Evolutionary conservation across 2,113 vertebrate genomes (phyloP), one percentile per base, ranked within the genome.

Genomic region (Dolichotis patagonum): DNA sequence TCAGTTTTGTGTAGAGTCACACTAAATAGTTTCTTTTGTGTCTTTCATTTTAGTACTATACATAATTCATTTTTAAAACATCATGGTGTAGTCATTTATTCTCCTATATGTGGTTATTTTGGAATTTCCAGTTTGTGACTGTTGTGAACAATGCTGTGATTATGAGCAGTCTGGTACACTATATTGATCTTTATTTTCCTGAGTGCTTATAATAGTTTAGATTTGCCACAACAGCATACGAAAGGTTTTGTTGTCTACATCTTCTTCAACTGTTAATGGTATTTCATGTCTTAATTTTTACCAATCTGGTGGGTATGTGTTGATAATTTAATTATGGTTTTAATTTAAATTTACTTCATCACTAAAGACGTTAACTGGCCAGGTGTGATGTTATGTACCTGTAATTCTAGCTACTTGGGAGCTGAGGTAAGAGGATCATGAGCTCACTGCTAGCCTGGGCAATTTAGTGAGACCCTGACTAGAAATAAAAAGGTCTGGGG

Each of bases 221-320:
- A 85, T 9, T 88, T 52, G 54, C 24, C 60, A 0, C 35, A 63
- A 38, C n/a, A 88, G 11, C 41, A 77, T 67, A 3, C 69, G n/a
- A 80, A 96, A 90, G 52, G 69, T 82, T 35, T 90, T 95, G 19
- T 93, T 90, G 3, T 85, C 35, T 54, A 73, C 19, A 60, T 65
- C 86, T 35, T 93, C 52, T 38, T 35, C 56, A 73, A 16, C 22
- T 26, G 54, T 90, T 87, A 35, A 35, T 89, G 38, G 63, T 87
- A 17, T 94, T 28, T 94, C 49, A 62, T 81, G n/a, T 83, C 95
- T 96, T 90, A 19, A 84, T 63, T 92, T 90, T 38, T 96, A 81
- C 52, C 43, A 16, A 77, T 49, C 75, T 77, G 75, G 28, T 49
- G 75, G 26, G 11, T 77, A 46, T 49, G 5, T 26, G 43, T 26